phyloP scores from a whole-genome alignment of 2,113 vertebrate genomes.

The Prietella phreatophila region DNA sequence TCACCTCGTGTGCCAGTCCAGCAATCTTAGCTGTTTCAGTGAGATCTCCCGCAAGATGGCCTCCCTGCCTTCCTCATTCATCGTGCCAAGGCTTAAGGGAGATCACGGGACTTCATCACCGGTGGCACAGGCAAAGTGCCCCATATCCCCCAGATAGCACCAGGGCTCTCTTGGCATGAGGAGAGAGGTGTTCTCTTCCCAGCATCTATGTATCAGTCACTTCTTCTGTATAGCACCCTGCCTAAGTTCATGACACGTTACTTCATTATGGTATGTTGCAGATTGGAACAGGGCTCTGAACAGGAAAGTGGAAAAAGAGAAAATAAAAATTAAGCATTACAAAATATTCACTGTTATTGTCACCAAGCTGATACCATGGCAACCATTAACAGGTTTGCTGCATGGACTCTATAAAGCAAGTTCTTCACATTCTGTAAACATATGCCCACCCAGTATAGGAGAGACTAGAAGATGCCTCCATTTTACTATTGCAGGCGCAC shows the following conservation, averaged over 20 bases:
- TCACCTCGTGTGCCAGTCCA: conserved; percentile 74
- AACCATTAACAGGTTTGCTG: conserved; percentile 34
- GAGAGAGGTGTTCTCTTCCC: conserved; percentile 29
- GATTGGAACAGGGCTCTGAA: conserved; percentile 25
- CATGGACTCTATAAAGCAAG: not conserved
- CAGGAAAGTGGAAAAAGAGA: not conserved
- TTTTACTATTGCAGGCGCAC: not conserved
- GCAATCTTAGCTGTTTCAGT: conserved; percentile 74
- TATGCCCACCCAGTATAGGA: not conserved
- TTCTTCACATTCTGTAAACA: not conserved
- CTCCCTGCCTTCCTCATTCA: conserved; percentile 55
- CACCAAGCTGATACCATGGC: conserved; percentile 39
- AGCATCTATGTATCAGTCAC: not conserved
- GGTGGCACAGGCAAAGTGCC: conserved; percentile 63
- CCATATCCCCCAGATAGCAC: conserved; percentile 68
- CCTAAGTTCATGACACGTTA: conserved; percentile 26
- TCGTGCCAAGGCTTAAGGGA: conserved; percentile 62
- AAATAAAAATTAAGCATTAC: conserved; percentile 30
- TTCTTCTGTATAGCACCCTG: not conserved
- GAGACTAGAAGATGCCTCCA: not conserved
- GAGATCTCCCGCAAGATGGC: conserved; percentile 75
- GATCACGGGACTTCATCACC: conserved; percentile 62
- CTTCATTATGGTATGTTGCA: conserved; percentile 36
- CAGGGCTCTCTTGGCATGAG: conserved; percentile 57
- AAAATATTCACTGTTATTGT: conserved; percentile 38